Evolutionary conservation across 2,888 invertebrate genomes (phyloP), one percentile per base, ranked within the genome.

Genomic region (Ectemnius continuus): DNA sequence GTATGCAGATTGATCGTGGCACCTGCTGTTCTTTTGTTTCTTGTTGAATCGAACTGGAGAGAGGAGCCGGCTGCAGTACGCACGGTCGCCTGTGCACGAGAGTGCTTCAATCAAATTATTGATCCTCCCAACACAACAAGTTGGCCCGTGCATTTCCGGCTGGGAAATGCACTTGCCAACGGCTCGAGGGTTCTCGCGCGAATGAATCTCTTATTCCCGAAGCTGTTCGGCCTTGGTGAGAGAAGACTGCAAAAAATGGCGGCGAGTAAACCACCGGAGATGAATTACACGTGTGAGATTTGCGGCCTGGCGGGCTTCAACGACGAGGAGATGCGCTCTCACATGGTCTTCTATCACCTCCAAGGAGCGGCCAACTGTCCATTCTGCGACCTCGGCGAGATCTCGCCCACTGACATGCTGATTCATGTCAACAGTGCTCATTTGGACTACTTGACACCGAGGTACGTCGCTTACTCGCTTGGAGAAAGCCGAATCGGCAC

Each of bases 371-470:
- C 95, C 11, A 94, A 95, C 63, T 97, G 97, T 87, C 97, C 97
- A 0, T 96, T 97, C 88, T 97, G 97, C 90, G 95, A 96, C 88
- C 93, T 96, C 78, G 93, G 94, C 16, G 94, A 94, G 76, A 94
- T 95, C 59, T 94, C 95, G 13, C 94, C 95, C 20, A 94, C 94
- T 4, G 96, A 96, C 86, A 93, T 97, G 84, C 92, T 95, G 77
- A 92, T 95, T 2, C 97, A 97, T 88, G 96, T 97, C 1, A 96
- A 96, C 89, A 94, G 94, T 82, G 96, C 95, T n/a, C 97, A 97
- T 91, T 92, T 96, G 79, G 96, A 96, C 88, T 96, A 95, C 88
- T 91, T 96, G 63, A 96, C 96, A 59, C 96, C 90, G n/a, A 90
- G 90, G 90, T 90, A 79, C 36, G 56, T 23, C 28, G 36, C n/a